A percentile compares a stretch with the other conserved stretches of the same genome.
Conservation (phyloP, 2,113 vertebrate species). For the Myxocyprinus asiaticus region DNA sequence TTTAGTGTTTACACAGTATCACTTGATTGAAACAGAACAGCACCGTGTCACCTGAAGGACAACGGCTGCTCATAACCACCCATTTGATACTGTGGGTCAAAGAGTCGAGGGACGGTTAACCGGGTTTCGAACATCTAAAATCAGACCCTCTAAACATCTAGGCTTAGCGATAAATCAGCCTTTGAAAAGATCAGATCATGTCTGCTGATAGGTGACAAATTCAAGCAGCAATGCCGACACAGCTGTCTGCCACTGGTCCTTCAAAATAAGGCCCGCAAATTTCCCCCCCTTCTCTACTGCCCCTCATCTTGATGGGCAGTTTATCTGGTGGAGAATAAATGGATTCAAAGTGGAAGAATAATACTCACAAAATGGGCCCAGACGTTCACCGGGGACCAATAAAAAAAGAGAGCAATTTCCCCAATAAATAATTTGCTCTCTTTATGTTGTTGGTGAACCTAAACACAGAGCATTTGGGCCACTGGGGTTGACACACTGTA, state of each 20-base stretch:
- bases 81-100: slow-evolving; percentile 58
- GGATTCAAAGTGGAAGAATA: slow-evolving; percentile 59
- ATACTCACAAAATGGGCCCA: slow-evolving; percentile 57
- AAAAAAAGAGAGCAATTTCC: slow-evolving; percentile 69
- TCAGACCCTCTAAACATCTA: slow-evolving; percentile 63
- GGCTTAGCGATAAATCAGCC: slow-evolving; percentile 60
- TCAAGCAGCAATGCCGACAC: slow-evolving; percentile 17
- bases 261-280: slow-evolving; percentile 38
- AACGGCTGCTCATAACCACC: slow-evolving; percentile 67
- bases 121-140: slow-evolving; percentile 71
- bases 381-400: slow-evolving; percentile 71
- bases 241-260: slow-evolving; percentile 28
- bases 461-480: slow-evolving; percentile 64
- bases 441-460: slow-evolving; percentile 67
- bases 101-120: slow-evolving; percentile 67
- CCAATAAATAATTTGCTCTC: slow-evolving; percentile 71
- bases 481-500: slow-evolving; percentile 70
- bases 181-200: slow-evolving; percentile 50
- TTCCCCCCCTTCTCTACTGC: neutral
- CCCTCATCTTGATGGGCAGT: slow-evolving; percentile 52
- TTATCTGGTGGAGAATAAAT: slow-evolving; percentile 56
- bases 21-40: slow-evolving; percentile 64
- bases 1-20: slow-evolving; percentile 24
- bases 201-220: slow-evolving; percentile 47
- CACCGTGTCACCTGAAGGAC: slow-evolving; percentile 71